Percentiles rank a stretch among this genome's conserved stretches.
Conservation (phyloP, 1,140 invertebrate genomes). For the Megathymus violae region DNA sequence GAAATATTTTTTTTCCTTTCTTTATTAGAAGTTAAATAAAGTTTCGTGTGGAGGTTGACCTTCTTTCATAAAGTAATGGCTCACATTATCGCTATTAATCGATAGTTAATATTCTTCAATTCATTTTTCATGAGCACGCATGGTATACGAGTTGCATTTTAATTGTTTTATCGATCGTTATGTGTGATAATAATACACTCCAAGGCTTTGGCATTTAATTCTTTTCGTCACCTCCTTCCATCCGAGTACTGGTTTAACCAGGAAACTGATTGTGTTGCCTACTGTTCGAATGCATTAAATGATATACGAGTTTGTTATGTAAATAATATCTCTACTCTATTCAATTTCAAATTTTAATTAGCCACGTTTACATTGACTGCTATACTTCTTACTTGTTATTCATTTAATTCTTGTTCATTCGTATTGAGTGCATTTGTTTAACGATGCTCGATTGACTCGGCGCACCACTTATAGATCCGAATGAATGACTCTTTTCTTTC, state of each 20-base stretch:
- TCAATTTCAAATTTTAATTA: background rate
- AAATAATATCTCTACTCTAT: constrained; percentile 1
- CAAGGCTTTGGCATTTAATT: background rate
- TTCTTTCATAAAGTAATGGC: background rate
- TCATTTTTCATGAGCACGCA: background rate
- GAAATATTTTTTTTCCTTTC: too few species aligned
- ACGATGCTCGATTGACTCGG: constrained; percentile 2
- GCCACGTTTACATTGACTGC: background rate
- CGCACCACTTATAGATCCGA: constrained; percentile 29
- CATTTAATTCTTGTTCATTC: constrained; percentile 8
- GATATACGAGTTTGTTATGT: constrained; percentile 13
- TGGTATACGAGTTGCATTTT: background rate
- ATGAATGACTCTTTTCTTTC: constrained; percentile 42
- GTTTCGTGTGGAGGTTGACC: background rate
- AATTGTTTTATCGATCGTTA: too few species aligned
- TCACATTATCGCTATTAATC: background rate
- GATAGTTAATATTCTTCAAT: background rate
- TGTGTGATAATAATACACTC: background rate
- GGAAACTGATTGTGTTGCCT: constrained; percentile 6
- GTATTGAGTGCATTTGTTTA: constrained; percentile 14
- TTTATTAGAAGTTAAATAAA: background rate
- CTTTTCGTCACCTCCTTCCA: background rate
- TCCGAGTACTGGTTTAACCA: constrained; percentile 9
- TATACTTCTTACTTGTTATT: background rate
- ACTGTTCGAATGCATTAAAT: background rate